Percentiles rank a stretch among this genome's conserved stretches.
Evolutionary conservation across 1,140 invertebrate species (phyloP).

Genomic region (Aplysia californica): DNA sequence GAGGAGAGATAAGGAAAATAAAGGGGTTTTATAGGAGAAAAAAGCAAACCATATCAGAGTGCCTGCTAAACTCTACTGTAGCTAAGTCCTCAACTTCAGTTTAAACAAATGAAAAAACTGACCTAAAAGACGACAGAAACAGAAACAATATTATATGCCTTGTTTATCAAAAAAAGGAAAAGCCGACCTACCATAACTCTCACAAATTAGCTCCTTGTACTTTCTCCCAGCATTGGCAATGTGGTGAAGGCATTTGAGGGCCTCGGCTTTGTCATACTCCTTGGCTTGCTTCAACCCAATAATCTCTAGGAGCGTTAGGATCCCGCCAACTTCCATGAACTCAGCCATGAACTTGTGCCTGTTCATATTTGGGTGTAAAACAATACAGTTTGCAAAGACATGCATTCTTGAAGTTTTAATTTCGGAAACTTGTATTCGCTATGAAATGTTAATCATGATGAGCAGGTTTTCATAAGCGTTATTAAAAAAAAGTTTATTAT

Average conservation of each 20-base stretch:
- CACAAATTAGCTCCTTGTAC: constrained; percentile 69
- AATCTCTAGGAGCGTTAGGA: constrained; percentile 65
- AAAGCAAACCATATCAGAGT: too few species aligned
- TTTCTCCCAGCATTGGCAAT: constrained; percentile 66
- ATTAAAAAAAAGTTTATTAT: background rate
- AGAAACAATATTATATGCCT: too few species aligned
- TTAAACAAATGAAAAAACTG: too few species aligned
- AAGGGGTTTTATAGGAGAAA: too few species aligned
- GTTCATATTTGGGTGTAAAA: too few species aligned
- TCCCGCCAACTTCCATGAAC: constrained; percentile 67
- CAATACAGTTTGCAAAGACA: too few species aligned
- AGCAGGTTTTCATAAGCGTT: background rate
- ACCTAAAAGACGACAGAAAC: too few species aligned
- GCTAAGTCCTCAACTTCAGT: too few species aligned
- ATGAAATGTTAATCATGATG: background rate
- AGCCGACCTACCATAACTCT: constrained; percentile 69
- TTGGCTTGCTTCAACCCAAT: constrained; percentile 65
- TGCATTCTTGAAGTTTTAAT: too few species aligned
- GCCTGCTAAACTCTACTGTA: too few species aligned
- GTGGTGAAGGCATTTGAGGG: constrained; percentile 58
- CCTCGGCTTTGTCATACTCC: constrained; percentile 63
- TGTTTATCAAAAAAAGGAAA: too few species aligned
- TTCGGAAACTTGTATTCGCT: background rate
- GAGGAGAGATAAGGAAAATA: too few species aligned
- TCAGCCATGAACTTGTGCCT: constrained; percentile 68